These are phyloP conservation scores for Myotis daubentonii DNA, from an alignment of 2,797 vertebrate genomes.

Conservation along the genomic window DNA sequence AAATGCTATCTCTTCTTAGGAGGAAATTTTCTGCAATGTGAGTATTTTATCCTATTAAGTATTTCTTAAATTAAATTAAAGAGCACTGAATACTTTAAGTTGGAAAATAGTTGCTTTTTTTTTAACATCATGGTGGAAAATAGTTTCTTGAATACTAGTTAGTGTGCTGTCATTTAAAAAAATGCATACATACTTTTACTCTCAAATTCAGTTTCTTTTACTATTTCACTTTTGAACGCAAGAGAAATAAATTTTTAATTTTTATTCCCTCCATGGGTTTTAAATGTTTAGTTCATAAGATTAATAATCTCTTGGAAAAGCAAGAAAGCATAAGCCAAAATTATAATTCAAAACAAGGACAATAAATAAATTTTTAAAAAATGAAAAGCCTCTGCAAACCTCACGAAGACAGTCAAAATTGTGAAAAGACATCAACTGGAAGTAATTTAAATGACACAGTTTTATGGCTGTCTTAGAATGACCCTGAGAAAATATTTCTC, in stretches of 20 bases:
- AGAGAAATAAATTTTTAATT: slow-evolving; percentile 51
- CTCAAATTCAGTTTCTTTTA: slow-evolving; percentile 17
- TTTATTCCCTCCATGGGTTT: slow-evolving; percentile 32
- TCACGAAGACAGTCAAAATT: slow-evolving; percentile 56
- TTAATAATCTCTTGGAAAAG: slow-evolving; percentile 58
- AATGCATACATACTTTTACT: slow-evolving; percentile 27
- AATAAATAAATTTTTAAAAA: slow-evolving; percentile 19
- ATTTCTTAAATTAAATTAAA: slow-evolving; percentile 69
- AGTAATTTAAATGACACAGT: slow-evolving; percentile 54
- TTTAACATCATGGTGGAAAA: slow-evolving; percentile 14
- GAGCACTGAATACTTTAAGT: slow-evolving; percentile 9
- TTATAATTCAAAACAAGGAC: slow-evolving; percentile 9
- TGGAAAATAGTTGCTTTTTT: slow-evolving; percentile 49
- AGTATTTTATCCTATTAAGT: slow-evolving; percentile 59
- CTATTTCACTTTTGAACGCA: slow-evolving; percentile 64
- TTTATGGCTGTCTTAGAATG: slow-evolving; percentile 65
- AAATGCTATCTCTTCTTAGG: slow-evolving; percentile 54
- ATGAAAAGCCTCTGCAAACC: slow-evolving; percentile 43
- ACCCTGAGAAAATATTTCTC: slow-evolving; percentile 68
- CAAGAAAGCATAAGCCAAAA: slow-evolving; percentile 55
- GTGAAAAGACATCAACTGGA: slow-evolving; percentile 53
- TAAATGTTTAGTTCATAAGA: slow-evolving; percentile 54
- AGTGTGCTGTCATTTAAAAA: not conserved
- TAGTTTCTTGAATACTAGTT: slow-evolving; percentile 40
- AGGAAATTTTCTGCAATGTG: slow-evolving; percentile 53